Evolutionary conservation across 2,888 invertebrate species (phyloP), one percentile per base, ranked within the genome.

Genomic region (Drosophila antonietae): DNA sequence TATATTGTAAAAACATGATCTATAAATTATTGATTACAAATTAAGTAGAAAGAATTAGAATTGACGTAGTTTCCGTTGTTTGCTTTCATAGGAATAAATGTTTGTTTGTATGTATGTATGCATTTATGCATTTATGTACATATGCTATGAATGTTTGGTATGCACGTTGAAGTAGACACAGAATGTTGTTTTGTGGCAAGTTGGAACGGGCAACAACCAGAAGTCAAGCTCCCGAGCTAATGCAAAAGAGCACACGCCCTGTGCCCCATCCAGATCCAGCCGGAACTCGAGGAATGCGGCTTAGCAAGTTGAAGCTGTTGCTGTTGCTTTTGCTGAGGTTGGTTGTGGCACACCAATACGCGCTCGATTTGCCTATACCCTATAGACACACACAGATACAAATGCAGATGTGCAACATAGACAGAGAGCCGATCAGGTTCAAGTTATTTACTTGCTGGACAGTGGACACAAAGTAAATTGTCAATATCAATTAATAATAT

Each of bases 241-340:
- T 66, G 75, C 68, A 81, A 75, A 73, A 70, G 72, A 72, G 74
- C 63, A 62, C 70, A 72, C 66, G 62, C 74, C 81, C 64, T 67
- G 64, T 62, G 64, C 65, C 78, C 46, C 68, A 41, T 51, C 60
- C 58, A 63, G 49, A 61, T 73, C 57, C 66, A 73, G 81, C 49
- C 68, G 68, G 63, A 68, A 68, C 79, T 70, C 55, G 77, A 80
- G 84, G 84, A 84, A 84, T 84, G 84, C 66, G 89, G 84, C 84
- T 73, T 65, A 73, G 77, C 84, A 84, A 89, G 82, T 84, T 89
- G 69, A 71, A 70, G 79, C 64, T 70, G 73, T 52, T 43, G 73
- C 37, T 46, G 55, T 59, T 70, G 69, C 61, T 47, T 28, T 65
- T 63, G 62, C 64, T 63, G 51, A 44, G 66, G 56, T 52, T 66